A percentile compares a stretch with the other conserved stretches of the same genome.
Conservation (phyloP, 1,140 invertebrate species). For the Leptopilina clavipes region DNA sequence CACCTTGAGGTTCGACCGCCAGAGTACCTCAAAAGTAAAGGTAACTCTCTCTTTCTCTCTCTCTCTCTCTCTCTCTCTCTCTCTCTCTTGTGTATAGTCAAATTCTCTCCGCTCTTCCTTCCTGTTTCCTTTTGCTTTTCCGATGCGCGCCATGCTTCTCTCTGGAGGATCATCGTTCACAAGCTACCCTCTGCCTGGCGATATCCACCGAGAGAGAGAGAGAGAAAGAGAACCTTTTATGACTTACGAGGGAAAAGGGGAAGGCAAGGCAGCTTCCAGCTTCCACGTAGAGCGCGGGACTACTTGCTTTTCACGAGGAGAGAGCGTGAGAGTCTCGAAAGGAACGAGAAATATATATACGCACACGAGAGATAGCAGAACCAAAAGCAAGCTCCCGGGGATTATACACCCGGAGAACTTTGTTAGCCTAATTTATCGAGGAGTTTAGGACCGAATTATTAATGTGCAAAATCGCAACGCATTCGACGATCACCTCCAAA, state of each 20-base stretch:
- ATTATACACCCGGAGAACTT: slow-evolving; percentile 58
- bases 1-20: slow-evolving; percentile 43
- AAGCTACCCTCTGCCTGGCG: slow-evolving; percentile 46
- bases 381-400: slow-evolving; percentile 42
- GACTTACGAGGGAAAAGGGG: slow-evolving; percentile 58
- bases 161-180: slow-evolving; percentile 60
- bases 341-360: slow-evolving; percentile 46
- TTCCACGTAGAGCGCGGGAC: slow-evolving; percentile 46
- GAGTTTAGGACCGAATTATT: slow-evolving; percentile 61
- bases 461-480: slow-evolving; percentile 49
- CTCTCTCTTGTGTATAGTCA: slow-evolving; percentile 44
- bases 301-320: slow-evolving; percentile 46
- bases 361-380: slow-evolving; percentile 50
- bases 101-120: slow-evolving; percentile 39
- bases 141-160: slow-evolving; percentile 46
- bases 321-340: slow-evolving; percentile 37
- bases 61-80: slow-evolving; percentile 41
- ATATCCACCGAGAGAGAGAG: slow-evolving; percentile 34
- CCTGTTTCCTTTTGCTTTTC: slow-evolving; percentile 43
- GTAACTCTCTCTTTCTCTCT: slow-evolving; percentile 39
- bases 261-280: slow-evolving; percentile 38
- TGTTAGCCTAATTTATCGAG: slow-evolving; percentile 66
- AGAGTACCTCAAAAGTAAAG: slow-evolving; percentile 51
- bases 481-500: slow-evolving; percentile 40
- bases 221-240: slow-evolving; percentile 48